Base-by-base conservation (phyloP, 2,888 invertebrate species). In the Urechis unicinctus region DNA sequence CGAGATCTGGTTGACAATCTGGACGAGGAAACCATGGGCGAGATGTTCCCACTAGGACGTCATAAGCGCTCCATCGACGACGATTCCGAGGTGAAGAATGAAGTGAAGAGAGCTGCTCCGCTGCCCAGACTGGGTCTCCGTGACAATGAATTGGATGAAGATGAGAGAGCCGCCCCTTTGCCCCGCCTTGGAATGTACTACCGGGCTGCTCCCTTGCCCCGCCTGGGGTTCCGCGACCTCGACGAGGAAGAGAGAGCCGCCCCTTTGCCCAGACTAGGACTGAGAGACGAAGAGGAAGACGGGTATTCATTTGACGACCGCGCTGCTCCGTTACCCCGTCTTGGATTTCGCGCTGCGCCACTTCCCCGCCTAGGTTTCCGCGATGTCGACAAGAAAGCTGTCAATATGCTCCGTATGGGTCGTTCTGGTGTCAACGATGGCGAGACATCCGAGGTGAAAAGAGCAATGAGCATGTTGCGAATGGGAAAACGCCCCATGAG, bases 341-440 rank as follows among this genome's bases (percentile, higher is more conserved):
- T 50, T 21, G 54, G 54, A 25, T 30, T 42, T 13, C 44, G 60
- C 4, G 51, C 26, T 24, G 51, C 59, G 45, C 53, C 60, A 2
- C 60, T 62, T 58, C 50, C 61, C 41, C 50, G 62, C n/a, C 58
- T 62, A 58, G 62, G 62, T 30, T 60, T 60, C 36, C 53, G 61
- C 17, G 45, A 44, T 22, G 50, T 57, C 28, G 49, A 55, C 42
- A 59, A 36, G 21, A 28, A 43, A 24, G 42, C 52, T 21, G 48
- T 58, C 30, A 36, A 46, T 5, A 53, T 57, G 56, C 46, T 52
- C 28, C 41, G 57, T 13, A 57, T 54, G 57, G 57, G 57, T 24
- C 47, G 56, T 13, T 28, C 47, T 21, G 41, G 50, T 17, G 29
- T 25, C 4, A 13, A 13, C 26, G 9, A 25, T 1, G 22, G 26